Base-by-base conservation (phyloP, 1,140 invertebrate species). In the Drosophila subpulchrella region DNA sequence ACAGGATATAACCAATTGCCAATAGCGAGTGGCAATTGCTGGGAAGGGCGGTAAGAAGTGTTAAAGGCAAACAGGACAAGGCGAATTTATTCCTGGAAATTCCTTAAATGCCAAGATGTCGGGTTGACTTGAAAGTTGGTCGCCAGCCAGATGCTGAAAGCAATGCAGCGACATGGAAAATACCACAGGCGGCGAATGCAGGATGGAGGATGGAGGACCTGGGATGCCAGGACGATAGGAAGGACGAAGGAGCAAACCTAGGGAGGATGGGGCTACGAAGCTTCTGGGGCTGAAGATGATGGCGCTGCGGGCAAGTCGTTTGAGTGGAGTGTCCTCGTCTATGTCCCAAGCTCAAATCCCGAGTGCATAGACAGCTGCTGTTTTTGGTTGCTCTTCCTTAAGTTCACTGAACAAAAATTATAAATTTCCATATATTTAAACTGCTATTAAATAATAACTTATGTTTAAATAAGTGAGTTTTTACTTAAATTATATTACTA, bases 131-230 rank as follows among this genome's bases (percentile, higher is more conserved):
- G 39, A 78, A 78, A 78, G 81, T 56, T 72, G 73, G 56, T 73
- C 47, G 63, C 60, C 75, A 81, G 61, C 66, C 72, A 86, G 65
- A 48, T 76, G 83, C 65, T 85, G 78, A 86, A 86, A 85, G 81
- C 81, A 70, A 86, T 85, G 81, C 82, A 88, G 56, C 83, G 83
- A 86, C 78, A 88, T 88, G 70, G 78, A 88, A 86, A 78, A 82
- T 85, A 83, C 83, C 82, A 86, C 83, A 88, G n/a, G 68, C 66
- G 83, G 58, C 65, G 66, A 84, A 72, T 82, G 56, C 71, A 71
- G 27, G 27, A 27, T 5, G 27, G 3, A 27, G 27, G 27, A 27
- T 4, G 27, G 3, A 27, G 27, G n/a, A n/a, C n/a, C n/a, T n/a
- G n/a, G n/a, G 27, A 15, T 46, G 42, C 42, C 46, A 66, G 46